Evolutionary conservation across 2,888 invertebrate species (phyloP).

Genomic region (Muschampia plurimacula): DNA sequence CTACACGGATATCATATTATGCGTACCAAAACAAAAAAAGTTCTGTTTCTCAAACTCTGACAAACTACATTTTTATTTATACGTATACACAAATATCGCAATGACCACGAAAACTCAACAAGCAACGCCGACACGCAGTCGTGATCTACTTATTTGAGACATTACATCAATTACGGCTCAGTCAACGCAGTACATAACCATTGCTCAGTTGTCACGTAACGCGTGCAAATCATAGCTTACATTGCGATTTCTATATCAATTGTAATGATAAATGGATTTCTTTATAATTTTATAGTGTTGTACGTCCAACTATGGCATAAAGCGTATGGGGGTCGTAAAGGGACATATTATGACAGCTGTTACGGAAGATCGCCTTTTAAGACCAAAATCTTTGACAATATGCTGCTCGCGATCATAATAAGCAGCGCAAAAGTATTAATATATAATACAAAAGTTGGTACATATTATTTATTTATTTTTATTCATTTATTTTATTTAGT

Average conservation of each 20-base stretch:
- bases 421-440: too few species aligned
- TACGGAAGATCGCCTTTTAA: neutral
- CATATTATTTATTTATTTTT: too few species aligned
- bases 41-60: too few species aligned
- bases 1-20: too few species aligned
- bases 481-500: too few species aligned
- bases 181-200: slow-evolving; percentile 8
- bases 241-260: slow-evolving; percentile 5
- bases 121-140: slow-evolving; percentile 13
- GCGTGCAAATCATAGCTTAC: slow-evolving; percentile 18
- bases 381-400: neutral
- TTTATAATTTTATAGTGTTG: neutral
- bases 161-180: slow-evolving; percentile 27
- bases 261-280: slow-evolving; percentile 17
- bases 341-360: neutral
- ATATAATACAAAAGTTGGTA: too few species aligned
- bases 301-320: neutral
- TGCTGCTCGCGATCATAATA: too few species aligned
- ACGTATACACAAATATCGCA: slow-evolving; percentile 28
- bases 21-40: too few species aligned
- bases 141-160: slow-evolving; percentile 26
- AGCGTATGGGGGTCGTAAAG: neutral
- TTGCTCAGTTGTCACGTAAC: slow-evolving; percentile 20
- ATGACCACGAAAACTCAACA: slow-evolving; percentile 30
- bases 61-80: neutral